Base-by-base conservation (phyloP, 2,113 vertebrate species). In the Anarrhichthys ocellatus region DNA sequence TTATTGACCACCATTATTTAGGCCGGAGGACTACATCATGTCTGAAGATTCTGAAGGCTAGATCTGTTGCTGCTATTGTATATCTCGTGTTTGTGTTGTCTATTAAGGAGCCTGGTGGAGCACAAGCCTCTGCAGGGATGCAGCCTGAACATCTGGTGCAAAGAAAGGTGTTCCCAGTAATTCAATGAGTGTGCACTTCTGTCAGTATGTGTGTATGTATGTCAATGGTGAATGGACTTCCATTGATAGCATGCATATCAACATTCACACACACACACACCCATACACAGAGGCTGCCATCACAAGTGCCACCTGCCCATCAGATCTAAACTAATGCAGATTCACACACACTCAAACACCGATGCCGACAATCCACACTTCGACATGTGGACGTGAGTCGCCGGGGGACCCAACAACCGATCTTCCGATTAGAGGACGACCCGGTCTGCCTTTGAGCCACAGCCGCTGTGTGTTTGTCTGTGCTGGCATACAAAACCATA, bases 61-160 rank as follows among this genome's bases (percentile, higher is more conserved):
- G 50, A 72, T 27, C 20, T 58, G 27, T 38, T 59, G 38, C 38
- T 63, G 62, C 52, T 27, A 40, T 78, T 65, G 36, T 27, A 56
- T 17, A 56, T 65, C 17, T 50, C 18, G 48, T 65, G 17, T 20
- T 10, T 70, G 46, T 32, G 38, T 32, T 64, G 44, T 63, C 13
- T 63, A 58, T 73, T 6, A 61, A 14, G 4, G 34, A 70, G 65
- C 61, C 61, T 36, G 9, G 17, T 32, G 36, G 40, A 74, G 72
- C 42, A 61, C 15, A 67, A 62, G 66, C 50, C 72, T 75, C 70
- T 76, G 74, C 73, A 58, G 78, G 81, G 78, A 82, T 80, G 75
- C 62, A 76, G 72, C 42, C 67, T 68, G 80, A 85, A 86, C 87
- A 92, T 91, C 87, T 88, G 91, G 58, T 83, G 74, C 65, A 75